phyloP scores from a whole-genome alignment of 2,888 invertebrate species.

The Lycocerus yunnanus region DNA sequence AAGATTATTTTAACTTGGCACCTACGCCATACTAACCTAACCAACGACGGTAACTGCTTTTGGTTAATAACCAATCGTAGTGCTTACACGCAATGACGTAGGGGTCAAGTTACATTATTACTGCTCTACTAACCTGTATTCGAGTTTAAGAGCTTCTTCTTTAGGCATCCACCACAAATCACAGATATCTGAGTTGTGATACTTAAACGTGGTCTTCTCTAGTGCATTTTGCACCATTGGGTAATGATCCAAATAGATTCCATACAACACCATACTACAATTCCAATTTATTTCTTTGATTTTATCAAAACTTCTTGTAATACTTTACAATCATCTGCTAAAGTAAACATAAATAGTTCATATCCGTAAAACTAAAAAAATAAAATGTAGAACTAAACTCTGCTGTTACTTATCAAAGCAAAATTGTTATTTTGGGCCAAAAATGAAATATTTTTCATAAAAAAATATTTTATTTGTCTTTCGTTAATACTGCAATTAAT shows the following conservation, averaged over 20 bases:
- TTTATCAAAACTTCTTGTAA: slow-evolving; percentile 28
- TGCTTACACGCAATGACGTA: no score
- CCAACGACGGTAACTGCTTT: no score
- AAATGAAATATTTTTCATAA: background rate
- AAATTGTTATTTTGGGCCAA: background rate
- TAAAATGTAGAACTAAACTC: background rate
- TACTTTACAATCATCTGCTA: slow-evolving; percentile 25
- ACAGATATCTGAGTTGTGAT: slow-evolving; percentile 1
- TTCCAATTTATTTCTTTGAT: slow-evolving; percentile 13
- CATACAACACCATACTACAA: background rate
- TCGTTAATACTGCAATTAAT: background rate
- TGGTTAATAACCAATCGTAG: no score
- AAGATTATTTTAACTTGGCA: no score
- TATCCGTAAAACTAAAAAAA: slow-evolving; percentile 9
- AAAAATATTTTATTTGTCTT: background rate
- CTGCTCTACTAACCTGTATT: slow-evolving; percentile 20
- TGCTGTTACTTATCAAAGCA: background rate
- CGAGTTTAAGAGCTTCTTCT: slow-evolving; percentile 22
- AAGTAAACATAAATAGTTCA: slow-evolving; percentile 34
- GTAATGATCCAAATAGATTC: slow-evolving; percentile 1
- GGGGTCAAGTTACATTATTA: no score
- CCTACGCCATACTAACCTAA: no score
- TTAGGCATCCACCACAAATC: slow-evolving; percentile 25
- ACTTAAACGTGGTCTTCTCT: slow-evolving; percentile 3
- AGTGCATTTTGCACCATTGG: background rate